Base-by-base conservation (phyloP, 2,888 invertebrate species). In the Pyrochroa serraticornis region DNA sequence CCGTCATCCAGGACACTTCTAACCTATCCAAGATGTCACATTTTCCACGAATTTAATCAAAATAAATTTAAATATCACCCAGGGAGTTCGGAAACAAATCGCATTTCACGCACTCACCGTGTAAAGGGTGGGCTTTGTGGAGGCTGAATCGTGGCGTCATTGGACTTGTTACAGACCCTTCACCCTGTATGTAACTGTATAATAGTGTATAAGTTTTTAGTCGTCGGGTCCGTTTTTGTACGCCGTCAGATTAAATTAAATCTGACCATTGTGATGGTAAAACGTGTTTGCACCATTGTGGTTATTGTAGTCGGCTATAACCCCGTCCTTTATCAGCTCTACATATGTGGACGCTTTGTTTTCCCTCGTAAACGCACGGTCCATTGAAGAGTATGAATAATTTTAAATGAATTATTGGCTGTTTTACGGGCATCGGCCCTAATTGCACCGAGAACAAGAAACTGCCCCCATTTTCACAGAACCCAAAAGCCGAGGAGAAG, bases 191-290 rank as follows among this genome's bases (percentile, higher is more conserved):
- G 12, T 42, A 31, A 30, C 1, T 42, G 31, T 31, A 42, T 42
- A 30, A 12, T n/a, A 31, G 42, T 42, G 30, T 42, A 14, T 41
- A 65, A 69, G 69, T 68, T 71, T 72, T 71, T 63, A 22, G 22
- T 22, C 22, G 66, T 50, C 58, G 54, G 64, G 53, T 62, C 56
- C 57, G 67, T 70, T 70, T 59, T 71, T 72, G 68, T 70, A 70
- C 35, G 32, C 8, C 66, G 69, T 67, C 68, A 74, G 75, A 77
- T 76, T 77, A 75, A 77, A 77, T 77, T 77, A 76, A 77, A 77
- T 77, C 76, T 75, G 68, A 65, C 66, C 69, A 75, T 77, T 77
- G 77, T 77, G 64, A 77, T 76, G 75, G 66, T 75, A 76, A 77
- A 76, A 76, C 72, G 73, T 77, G 76, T 76, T 76, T 73, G 73